phyloP scores from a whole-genome alignment of 2,113 vertebrate genomes.

The Cettia cetti region DNA sequence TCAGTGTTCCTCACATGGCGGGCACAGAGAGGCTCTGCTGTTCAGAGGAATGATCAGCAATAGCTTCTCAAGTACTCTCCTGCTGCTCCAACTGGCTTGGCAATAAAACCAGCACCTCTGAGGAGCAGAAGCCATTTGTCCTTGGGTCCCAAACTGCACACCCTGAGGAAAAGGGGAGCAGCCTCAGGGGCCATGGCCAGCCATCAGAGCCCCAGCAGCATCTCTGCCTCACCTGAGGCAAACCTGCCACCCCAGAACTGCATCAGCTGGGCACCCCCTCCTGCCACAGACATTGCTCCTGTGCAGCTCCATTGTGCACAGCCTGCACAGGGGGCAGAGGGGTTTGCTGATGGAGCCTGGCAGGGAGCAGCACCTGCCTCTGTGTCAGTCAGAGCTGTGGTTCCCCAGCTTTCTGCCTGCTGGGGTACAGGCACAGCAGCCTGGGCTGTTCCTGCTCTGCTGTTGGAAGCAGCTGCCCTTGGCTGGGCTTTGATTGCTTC shows the following conservation, averaged over 20 bases:
- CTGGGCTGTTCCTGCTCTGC: neutral
- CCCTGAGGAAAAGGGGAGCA: neutral
- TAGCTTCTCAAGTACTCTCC: neutral
- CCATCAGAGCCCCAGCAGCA: neutral
- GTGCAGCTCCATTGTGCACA: fast-evolving
- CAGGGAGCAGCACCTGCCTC: neutral
- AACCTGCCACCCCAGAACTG: neutral
- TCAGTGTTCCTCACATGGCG: neutral
- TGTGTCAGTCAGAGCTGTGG: neutral
- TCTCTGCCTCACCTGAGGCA: neutral
- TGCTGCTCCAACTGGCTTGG: neutral
- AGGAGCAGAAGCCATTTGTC: neutral
- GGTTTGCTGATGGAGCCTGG: neutral
- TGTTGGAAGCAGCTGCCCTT: neutral
- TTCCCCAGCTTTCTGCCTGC: fast-evolving
- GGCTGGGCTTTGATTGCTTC: neutral
- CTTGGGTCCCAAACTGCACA: fast-evolving
- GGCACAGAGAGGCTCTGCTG: neutral
- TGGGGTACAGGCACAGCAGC: neutral
- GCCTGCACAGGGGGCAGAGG: fast-evolving
- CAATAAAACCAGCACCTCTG: neutral
- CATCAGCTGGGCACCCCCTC: neutral
- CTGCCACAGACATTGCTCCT: neutral
- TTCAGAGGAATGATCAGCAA: neutral
- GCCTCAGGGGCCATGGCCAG: neutral